Evolutionary conservation across 2,888 invertebrate species (phyloP), one percentile per base, ranked within the genome.

Genomic region (Choristoneura rosaceana): DNA sequence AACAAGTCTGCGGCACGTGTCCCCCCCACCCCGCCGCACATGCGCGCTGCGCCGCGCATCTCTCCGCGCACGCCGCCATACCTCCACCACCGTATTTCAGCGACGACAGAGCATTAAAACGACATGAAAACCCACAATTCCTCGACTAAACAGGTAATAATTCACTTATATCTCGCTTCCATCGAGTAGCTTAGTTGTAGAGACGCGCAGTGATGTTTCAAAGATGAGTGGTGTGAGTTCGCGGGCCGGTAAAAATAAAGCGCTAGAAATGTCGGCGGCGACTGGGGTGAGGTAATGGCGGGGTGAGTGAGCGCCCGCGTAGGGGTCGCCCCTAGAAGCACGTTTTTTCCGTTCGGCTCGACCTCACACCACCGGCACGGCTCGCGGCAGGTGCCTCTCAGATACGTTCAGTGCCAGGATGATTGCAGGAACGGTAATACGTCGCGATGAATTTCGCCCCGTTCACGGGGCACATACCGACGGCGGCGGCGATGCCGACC

Each of bases 371-470:
- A 66, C 62, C 12, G 33, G 43, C 45, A 25, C 12, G 52, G 14
- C 17, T 33, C 33, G 68, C 4, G 12, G 25, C 45, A n/a, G n/a
- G 47, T 47, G 7, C 47, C 47, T 47, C 9, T 43, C 9, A 47
- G 47, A n/a, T 7, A 47, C n/a, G 47, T 47, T 59, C 7, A 58
- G 45, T 66, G 41, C 43, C 33, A 55, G 10, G 55, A 66, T 41
- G 33, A 55, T 80, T 77, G 64, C 80, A 80, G 79, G 71, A 66
- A 45, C 65, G 71, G 70, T 75, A 64, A 82, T 12, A 12, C 47
- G 45, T 52, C 64, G 69, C 64, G 84, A 98, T 98, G 98, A 98
- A 98, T 95, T 98, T 98, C 94, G 96, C 97, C 83, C 97, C 97
- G 78, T 98, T 97, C 89, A 97, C 97, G 82, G 96, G 96, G 82